phyloP scores from a whole-genome alignment of 2,113 vertebrate species.

The Panurus biarmicus region DNA sequence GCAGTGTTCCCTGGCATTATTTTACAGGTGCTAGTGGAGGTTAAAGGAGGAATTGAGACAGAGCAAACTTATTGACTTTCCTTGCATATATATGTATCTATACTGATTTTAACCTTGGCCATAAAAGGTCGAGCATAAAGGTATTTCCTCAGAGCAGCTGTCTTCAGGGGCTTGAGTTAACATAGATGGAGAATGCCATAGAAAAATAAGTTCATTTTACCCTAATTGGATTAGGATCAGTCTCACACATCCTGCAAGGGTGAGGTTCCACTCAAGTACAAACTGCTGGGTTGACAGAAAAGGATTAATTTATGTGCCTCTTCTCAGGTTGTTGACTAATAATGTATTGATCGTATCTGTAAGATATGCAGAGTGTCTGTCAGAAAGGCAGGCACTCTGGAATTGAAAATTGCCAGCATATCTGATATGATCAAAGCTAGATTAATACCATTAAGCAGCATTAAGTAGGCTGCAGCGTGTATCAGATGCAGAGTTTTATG shows the following conservation, averaged over 20 bases:
- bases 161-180: constrained; percentile 59
- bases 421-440: constrained; percentile 69
- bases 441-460: constrained; percentile 62
- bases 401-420: constrained; percentile 74
- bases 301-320: constrained; percentile 85
- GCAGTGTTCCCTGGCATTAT: neutral
- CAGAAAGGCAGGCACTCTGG: constrained; percentile 65
- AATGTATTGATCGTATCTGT: constrained; percentile 85
- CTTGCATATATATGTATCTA: neutral
- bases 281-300: constrained; percentile 77
- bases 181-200: constrained; percentile 27
- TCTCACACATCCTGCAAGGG: constrained; percentile 48
- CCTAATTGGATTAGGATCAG: constrained; percentile 73
- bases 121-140: constrained; percentile 63
- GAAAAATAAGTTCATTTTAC: constrained; percentile 66
- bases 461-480: neutral
- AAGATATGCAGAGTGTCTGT: constrained; percentile 86
- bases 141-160: constrained; percentile 55
- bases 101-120: constrained; percentile 59
- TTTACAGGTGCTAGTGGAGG: neutral
- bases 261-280: constrained; percentile 62
- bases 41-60: neutral
- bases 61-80: constrained; percentile 39
- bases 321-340: constrained; percentile 88
- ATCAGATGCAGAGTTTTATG: constrained; percentile 23